Base-by-base conservation (phyloP, 1,140 invertebrate species). In the Polyergus mexicanus region DNA sequence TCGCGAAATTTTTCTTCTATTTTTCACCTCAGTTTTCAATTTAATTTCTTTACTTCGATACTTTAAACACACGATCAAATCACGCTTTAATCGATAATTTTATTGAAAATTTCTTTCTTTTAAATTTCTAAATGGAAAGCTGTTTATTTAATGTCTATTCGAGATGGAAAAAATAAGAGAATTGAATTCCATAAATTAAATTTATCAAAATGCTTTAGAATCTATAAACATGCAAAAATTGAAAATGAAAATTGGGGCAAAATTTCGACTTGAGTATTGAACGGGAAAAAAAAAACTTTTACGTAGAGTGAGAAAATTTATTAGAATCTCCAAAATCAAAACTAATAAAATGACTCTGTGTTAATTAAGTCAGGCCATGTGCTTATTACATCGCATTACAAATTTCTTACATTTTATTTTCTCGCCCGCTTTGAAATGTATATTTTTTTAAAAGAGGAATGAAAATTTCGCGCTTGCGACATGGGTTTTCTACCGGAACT, bases 401-500 rank as follows among this genome's bases (percentile, higher is more conserved):
- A 58, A 41, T 11, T 65, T 25, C 1, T 19, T 74, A 22, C 60
- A 41, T 38, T 72, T 56, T 72, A 5, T 10, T 16, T 11, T 7
- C 25, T 5, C 13, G 6, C 1, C 22, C 19, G 2, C 51, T 16
- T 41, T 19, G 10, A 69, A 13, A 10, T 54, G 28, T n/a, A 11
- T 19, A 16, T 44, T 35, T 3, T 35, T 3, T 58, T 86, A 51
- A 76, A 71, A 74, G 47, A 32, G 11, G 16, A 19, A 56, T 38
- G 63, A 77, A 90, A 84, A 90, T 85, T 38, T 84, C 54, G 44
- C 32, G 56, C 65, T 66, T 3, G 32, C 32, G 44, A 54, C 19
- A 35, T 25, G 6, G 16, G 78, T 83, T 91, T 87, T 90, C 74
- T 83, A 62, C 75, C 69, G 86, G 78, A 91, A 93, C 89, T 93